phyloP scores from a whole-genome alignment of 2,888 invertebrate genomes.

The Metalampra italica region DNA sequence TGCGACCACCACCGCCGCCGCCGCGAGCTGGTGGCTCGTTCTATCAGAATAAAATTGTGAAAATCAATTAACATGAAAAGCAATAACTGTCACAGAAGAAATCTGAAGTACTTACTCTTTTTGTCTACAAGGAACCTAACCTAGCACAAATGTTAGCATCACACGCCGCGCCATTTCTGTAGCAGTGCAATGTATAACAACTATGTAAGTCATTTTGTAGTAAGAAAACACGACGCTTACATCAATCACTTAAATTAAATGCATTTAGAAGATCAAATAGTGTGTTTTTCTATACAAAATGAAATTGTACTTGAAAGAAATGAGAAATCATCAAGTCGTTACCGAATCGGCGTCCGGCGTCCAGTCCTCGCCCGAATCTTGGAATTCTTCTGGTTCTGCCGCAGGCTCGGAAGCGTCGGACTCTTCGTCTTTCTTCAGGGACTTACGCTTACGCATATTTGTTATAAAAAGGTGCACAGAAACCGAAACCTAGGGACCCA shows the following conservation, averaged over 20 bases:
- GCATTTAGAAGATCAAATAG: not conserved
- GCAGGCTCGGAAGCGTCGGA: constrained; percentile 69
- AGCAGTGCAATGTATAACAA: not conserved
- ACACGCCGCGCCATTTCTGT: not conserved
- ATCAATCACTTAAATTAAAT: not conserved
- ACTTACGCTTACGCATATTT: constrained; percentile 71
- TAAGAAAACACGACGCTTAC: not conserved
- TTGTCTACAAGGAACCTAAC: not conserved
- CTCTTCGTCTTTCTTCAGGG: constrained; percentile 64
- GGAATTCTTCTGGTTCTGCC: constrained; percentile 74
- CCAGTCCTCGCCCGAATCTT: constrained; percentile 77
- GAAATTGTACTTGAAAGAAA: not conserved
- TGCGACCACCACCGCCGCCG: constrained; percentile 32
- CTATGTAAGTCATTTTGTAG: not conserved
- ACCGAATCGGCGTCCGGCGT: constrained; percentile 76
- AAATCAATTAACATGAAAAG: not conserved
- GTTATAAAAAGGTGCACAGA: constrained; percentile 15
- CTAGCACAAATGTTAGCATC: constrained; percentile 1
- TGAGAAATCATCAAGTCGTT: constrained; percentile 15
- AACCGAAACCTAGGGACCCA: constrained; percentile 27
- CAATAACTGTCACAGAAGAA: not conserved
- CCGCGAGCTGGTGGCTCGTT: constrained; percentile 55
- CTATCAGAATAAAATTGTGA: constrained; percentile 24
- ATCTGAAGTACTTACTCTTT: not conserved
- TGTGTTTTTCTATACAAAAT: too few relatives aligned